Base-by-base conservation (phyloP, 2,113 vertebrate species). In the Leptobrachium leishanense region DNA sequence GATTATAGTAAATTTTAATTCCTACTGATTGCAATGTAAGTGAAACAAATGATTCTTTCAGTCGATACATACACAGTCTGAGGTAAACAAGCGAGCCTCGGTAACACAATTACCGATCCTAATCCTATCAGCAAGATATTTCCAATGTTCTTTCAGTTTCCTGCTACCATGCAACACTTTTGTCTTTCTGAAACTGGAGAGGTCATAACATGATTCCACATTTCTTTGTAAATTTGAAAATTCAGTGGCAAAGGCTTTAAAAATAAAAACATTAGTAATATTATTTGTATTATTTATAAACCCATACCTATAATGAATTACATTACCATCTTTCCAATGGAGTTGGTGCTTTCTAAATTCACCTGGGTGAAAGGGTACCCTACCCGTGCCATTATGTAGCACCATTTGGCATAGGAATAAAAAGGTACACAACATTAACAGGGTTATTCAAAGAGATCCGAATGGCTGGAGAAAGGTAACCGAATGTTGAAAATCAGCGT, bases 61-160 rank as follows among this genome's bases (percentile, higher is more conserved):
- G 13, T 72, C 50, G 57, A 55, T 54, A 72, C 31, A 43, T 72
- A 59, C 53, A 6, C 40, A 72, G 54, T 72, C 54, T 15, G 71
- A 72, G 50, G 53, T 59, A 40, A 59, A 12, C 53, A 72, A 40
- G 50, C 39, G 2, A 57, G 54, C 39, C 54, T 72, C 71, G 8
- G 9, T 59, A 72, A 72, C 59, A 6, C 53, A 72, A 57, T 42
- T 59, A 72, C 54, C 43, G 53, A 57, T 72, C 71, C 71, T 59
- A 72, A 72, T 72, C 71, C 71, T 50, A 71, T 71, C 46, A 71
- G 46, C 46, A 50, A 50, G 69, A 46, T 66, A 53, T 31, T 63
- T 63, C n/a, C 54, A 72, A 44, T 11, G n/a, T 44, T 42, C 59
- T 71, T 39, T 46, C n/a, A 43, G 7, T 42, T n/a, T 54, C 9